A percentile compares a stretch with the other conserved stretches of the same genome.
Conservation (phyloP, 2,113 vertebrate genomes). For the Silurus glanis region DNA sequence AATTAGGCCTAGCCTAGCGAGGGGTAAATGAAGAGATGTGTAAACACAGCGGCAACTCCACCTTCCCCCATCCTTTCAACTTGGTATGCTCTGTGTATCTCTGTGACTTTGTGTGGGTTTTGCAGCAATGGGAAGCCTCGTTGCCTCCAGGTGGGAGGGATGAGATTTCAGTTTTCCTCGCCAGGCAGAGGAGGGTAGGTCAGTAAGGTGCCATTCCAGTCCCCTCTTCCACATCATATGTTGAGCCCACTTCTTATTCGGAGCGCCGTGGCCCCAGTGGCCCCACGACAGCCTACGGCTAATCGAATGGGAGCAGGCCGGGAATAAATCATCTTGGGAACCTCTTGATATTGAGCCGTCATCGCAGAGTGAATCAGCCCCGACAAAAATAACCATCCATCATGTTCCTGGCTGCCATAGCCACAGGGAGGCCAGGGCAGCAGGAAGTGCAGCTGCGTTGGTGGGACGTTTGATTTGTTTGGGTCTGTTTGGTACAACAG, state of each 20-base stretch:
- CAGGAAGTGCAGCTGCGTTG: constrained; percentile 46
- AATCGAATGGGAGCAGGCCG: constrained; percentile 55
- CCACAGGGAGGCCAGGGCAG: constrained; percentile 38
- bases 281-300: constrained; percentile 50
- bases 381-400: constrained; percentile 62
- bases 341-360: constrained; percentile 56
- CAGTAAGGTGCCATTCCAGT: constrained; percentile 40
- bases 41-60: constrained; percentile 13
- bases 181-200: constrained; percentile 42
- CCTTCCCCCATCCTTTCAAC: constrained; percentile 16
- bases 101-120: constrained; percentile 47
- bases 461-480: constrained; percentile 51
- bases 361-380: constrained; percentile 58
- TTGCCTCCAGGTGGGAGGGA: constrained; percentile 46
- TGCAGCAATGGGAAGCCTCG: constrained; percentile 42
- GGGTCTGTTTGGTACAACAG: constrained; percentile 34
- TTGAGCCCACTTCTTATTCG: constrained; percentile 46
- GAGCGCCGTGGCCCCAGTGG: constrained; percentile 37
- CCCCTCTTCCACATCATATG: constrained; percentile 32
- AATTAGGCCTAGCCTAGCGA: constrained; percentile 32
- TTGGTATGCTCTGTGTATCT: constrained; percentile 28
- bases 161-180: constrained; percentile 42
- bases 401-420: constrained; percentile 49
- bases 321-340: constrained; percentile 62
- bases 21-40: constrained; percentile 24